A percentile compares a stretch with the other conserved stretches of the same genome.
These are phyloP conservation scores for Acleris holmiana DNA, from an alignment of 2,888 invertebrate species.

Conservation along the genomic window DNA sequence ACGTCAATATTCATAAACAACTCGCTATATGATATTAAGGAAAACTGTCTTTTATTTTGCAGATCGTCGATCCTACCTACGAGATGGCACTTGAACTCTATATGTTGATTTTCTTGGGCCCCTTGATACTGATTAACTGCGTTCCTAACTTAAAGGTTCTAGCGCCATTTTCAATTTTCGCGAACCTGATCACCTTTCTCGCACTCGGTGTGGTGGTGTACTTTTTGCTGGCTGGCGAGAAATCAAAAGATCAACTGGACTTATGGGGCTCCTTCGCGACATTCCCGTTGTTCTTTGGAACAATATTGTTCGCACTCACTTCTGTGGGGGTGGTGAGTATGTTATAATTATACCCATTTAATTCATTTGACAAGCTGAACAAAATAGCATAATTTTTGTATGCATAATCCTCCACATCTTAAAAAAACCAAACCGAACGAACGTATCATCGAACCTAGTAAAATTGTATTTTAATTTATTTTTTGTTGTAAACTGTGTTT, in stretches of 20 bases:
- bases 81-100: conserved; percentile 81
- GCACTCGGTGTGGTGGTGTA: conserved; percentile 91
- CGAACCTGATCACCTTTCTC: conserved; percentile 90
- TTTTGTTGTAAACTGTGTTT: too few relatives aligned
- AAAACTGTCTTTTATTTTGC: conserved; percentile 46
- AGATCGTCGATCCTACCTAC: conserved; percentile 78
- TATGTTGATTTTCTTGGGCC: conserved; percentile 87
- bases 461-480: too few relatives aligned
- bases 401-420: too few relatives aligned
- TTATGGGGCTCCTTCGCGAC: conserved; percentile 61
- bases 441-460: too few relatives aligned
- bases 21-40: background rate
- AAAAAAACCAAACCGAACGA: too few relatives aligned
- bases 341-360: too few relatives aligned
- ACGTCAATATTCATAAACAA: conserved; percentile 31
- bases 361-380: too few relatives aligned
- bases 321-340: conserved; percentile 90
- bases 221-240: conserved; percentile 84
- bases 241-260: conserved; percentile 77
- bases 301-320: conserved; percentile 95
- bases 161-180: conserved; percentile 92
- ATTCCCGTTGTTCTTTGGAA: conserved; percentile 94
- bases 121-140: conserved; percentile 88
- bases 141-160: conserved; percentile 90
- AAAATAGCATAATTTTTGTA: too few relatives aligned